These are phyloP conservation scores for Drosophila prolongata DNA, from an alignment of 2,888 invertebrate species.

Conservation along the genomic window DNA sequence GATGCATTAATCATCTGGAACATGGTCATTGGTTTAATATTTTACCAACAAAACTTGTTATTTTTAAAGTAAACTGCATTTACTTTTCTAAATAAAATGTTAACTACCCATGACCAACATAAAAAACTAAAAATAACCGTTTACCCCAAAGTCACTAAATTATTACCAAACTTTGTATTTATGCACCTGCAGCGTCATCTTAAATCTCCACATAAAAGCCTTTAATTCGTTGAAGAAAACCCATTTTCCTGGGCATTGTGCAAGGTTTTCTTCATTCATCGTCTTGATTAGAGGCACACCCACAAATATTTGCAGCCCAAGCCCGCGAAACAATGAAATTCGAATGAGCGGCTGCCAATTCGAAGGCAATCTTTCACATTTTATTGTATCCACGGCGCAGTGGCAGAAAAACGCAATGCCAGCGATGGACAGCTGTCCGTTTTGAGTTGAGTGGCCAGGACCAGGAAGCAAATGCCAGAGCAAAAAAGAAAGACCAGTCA, in stretches of 20 bases:
- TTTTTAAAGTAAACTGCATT: too few relatives aligned
- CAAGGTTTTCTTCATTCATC: slow-evolving; percentile 16
- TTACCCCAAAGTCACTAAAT: too few relatives aligned
- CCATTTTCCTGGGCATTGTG: slow-evolving; percentile 46
- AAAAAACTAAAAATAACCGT: too few relatives aligned
- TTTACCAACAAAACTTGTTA: too few relatives aligned
- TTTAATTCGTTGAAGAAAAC: slow-evolving; percentile 3
- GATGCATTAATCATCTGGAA: neutral
- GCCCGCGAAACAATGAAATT: slow-evolving; percentile 22
- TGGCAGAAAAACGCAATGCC: slow-evolving; percentile 4
- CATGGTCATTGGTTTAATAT: too few relatives aligned
- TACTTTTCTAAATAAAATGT: too few relatives aligned
- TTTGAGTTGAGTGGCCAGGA: slow-evolving; percentile 32
- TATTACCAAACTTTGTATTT: neutral
- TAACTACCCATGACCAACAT: too few relatives aligned
- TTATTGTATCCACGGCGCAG: slow-evolving; percentile 1
- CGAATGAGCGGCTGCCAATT: slow-evolving; percentile 30
- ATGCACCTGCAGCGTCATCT: slow-evolving; percentile 1
- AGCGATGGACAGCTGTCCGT: slow-evolving; percentile 39
- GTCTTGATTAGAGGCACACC: slow-evolving; percentile 35
- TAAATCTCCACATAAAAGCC: neutral
- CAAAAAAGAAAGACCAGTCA: slow-evolving; percentile 36
- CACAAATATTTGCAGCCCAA: slow-evolving; percentile 16
- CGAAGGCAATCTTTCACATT: slow-evolving; percentile 31
- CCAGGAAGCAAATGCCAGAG: slow-evolving; percentile 43